Base-by-base conservation (phyloP, 2,797 vertebrate species). In the Sternarchorhynchus goeldii region DNA sequence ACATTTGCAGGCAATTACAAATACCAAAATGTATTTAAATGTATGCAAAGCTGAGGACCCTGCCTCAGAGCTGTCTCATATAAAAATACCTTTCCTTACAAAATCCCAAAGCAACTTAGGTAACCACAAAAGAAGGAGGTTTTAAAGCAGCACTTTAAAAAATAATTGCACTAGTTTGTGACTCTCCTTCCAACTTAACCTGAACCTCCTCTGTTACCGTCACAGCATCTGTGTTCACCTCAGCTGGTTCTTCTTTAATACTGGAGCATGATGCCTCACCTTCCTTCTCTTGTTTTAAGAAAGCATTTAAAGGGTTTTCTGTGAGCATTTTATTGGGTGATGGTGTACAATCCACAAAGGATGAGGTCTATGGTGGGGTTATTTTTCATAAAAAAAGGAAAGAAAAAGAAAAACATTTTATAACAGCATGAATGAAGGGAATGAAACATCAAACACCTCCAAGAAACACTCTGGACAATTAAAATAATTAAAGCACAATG, bases 11-110 rank as follows among this genome's bases (percentile, higher is more conserved):
- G 91, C 89, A 93, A 83, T 93, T 95, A 92, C 95, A 96, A 99
- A 99, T 98, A 99, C 96, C 91, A 99, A 96, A 99, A 99, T 94
- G 96, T 99, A 98, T 99, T 98, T 91, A 97, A 36, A 92, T 89
- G 90, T 90, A 90, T 89, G 85, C 89, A 88, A 70, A 92, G 89
- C 88, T 92, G 91, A 92, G 93, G 93, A 87, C 94, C 92, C 93
- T 82, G 93, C 95, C 95, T 91, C 94, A 92, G 89, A 86, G 88
- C 86, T 91, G 89, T 93, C 90, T 89, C 85, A 90, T 94, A 93
- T 94, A 95, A 94, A 93, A 94, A 92, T 91, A 92, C 85, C 90
- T 88, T 83, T 81, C 74, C 83, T 83, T 82, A 80, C 71, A 86
- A 85, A 88, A 82, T 75, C 83, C 80, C 80, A 75, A 82, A 81